Percentiles rank a stretch among this genome's conserved stretches.
Conservation (phyloP, 2,113 vertebrate species). For the Siniperca chuatsi region DNA sequence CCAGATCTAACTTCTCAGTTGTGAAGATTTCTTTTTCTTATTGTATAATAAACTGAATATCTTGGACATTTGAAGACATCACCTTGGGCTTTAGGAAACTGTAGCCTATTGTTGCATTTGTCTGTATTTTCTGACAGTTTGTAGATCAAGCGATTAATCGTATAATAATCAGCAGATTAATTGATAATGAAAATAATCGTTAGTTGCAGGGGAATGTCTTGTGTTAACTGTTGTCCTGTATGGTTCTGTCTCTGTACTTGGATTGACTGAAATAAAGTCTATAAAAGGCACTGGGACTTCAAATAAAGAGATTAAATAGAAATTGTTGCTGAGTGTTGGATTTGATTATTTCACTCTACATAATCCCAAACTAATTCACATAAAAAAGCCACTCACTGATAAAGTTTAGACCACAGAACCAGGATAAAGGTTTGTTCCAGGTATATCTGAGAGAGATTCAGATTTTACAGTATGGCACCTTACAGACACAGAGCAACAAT, state of each 20-base stretch:
- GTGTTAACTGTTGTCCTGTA: neutral
- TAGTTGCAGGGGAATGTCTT: neutral
- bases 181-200: neutral
- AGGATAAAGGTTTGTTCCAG: neutral
- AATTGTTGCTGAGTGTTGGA: neutral
- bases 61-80: neutral
- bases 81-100: neutral
- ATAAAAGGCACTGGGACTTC: neutral
- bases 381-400: neutral
- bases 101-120: too few species aligned
- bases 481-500: neutral
- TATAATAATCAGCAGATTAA: neutral
- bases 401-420: neutral
- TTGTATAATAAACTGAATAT: too few species aligned
- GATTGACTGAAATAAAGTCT: too few species aligned
- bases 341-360: neutral
- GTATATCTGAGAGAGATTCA: neutral
- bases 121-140: neutral
- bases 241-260: too few species aligned
- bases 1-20: too few species aligned
- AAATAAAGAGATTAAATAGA: neutral
- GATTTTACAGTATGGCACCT: conserved; percentile 2
- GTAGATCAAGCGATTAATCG: neutral
- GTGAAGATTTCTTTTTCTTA: too few species aligned
- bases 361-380: neutral